Conservation (phyloP, 2,113 vertebrate species). For the Clarias batrachus region DNA sequence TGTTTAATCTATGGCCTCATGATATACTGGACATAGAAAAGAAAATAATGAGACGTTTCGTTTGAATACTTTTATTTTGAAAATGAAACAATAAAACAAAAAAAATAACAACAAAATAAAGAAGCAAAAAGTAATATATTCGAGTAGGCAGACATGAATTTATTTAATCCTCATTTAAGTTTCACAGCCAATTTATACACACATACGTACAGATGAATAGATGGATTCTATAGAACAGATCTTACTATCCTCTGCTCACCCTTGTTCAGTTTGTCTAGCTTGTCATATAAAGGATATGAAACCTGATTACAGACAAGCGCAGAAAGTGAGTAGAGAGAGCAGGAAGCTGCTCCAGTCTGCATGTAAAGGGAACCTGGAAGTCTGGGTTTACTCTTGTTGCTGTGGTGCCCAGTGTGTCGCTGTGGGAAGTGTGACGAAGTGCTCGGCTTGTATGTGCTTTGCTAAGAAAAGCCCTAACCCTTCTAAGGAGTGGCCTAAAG, state of each 20-base stretch:
- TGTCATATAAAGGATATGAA: background rate
- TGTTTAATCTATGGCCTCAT: background rate
- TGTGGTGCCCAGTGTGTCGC: slow-evolving; percentile 33
- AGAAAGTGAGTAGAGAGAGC: background rate
- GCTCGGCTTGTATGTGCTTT: slow-evolving; percentile 57
- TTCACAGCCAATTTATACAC: no score
- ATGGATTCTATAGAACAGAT: background rate
- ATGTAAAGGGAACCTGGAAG: slow-evolving; percentile 2
- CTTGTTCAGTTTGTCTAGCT: background rate
- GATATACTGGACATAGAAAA: background rate
- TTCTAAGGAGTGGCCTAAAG: slow-evolving; percentile 59
- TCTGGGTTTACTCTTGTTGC: background rate
- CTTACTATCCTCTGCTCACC: background rate
- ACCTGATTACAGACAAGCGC: background rate
- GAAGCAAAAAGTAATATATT: no score
- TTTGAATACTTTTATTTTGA: no score
- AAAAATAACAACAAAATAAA: no score
- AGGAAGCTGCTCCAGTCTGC: background rate
- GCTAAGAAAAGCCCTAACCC: slow-evolving; percentile 65
- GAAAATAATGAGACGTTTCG: background rate
- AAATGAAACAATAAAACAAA: no score
- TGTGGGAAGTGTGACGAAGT: slow-evolving; percentile 5
- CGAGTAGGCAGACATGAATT: no score
- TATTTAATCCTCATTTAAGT: no score
- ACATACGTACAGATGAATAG: background rate